phyloP scores from a whole-genome alignment of 2,113 vertebrate species.

The Ardeotis arabs region DNA sequence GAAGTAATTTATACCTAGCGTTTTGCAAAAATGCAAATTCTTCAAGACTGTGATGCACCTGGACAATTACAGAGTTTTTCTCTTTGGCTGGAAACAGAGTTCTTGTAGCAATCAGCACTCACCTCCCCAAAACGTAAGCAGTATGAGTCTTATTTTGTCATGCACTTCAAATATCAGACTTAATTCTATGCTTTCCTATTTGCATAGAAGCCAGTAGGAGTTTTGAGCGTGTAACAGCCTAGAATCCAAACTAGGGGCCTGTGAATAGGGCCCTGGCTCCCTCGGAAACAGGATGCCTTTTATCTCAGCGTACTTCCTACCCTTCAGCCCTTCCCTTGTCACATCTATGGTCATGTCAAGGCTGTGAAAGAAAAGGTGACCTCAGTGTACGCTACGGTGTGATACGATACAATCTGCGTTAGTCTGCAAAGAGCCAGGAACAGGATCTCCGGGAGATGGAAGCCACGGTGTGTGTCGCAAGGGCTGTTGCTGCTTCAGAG shows the following conservation, averaged over 20 bases:
- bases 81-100: neutral
- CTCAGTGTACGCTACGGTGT: neutral
- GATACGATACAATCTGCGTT: neutral
- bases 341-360: neutral
- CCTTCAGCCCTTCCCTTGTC: neutral
- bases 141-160: neutral
- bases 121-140: neutral
- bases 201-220: neutral
- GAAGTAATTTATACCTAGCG: neutral
- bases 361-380: neutral
- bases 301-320: neutral
- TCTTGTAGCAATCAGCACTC: neutral
- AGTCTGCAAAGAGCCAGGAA: neutral
- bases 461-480: neutral
- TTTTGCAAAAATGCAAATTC: neutral
- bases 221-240: neutral
- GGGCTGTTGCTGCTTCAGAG: neutral
- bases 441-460: neutral
- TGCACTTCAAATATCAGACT: neutral
- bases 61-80: neutral
- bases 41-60: neutral
- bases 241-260: neutral
- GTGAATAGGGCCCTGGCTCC: neutral
- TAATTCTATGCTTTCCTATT: neutral
- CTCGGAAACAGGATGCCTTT: neutral